Conservation (phyloP, 1,140 invertebrate species). For the Archivesica marissinica region DNA sequence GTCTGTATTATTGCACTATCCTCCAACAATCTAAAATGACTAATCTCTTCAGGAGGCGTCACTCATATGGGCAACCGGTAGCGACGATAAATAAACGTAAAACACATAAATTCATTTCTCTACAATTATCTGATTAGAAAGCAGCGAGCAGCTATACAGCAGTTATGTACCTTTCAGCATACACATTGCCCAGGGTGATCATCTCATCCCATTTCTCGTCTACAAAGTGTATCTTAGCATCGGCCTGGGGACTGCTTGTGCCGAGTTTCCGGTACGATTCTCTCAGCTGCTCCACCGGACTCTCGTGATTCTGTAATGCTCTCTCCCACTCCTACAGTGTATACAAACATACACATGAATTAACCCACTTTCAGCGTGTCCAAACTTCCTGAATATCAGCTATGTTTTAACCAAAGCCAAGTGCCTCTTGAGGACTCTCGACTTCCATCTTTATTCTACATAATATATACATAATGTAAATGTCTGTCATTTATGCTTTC, state of each 20-base stretch:
- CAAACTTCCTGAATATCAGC: no score
- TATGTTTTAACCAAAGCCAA: no score
- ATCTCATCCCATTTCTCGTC: conserved; percentile 95
- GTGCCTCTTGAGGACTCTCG: no score
- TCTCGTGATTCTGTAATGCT: conserved; percentile 87
- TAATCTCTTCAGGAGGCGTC: no score
- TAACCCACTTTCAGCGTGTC: no score
- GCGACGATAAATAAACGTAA: no score
- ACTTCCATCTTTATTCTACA: no score
- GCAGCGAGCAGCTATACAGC: neutral
- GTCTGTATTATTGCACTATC: no score
- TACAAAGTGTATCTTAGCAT: conserved; percentile 94
- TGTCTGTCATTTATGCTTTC: neutral
- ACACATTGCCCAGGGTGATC: conserved; percentile 93
- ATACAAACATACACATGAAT: conserved; percentile 4
- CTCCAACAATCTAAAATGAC: no score
- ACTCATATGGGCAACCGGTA: no score
- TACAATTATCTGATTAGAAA: neutral
- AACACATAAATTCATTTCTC: no score
- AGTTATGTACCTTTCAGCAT: conserved; percentile 90
- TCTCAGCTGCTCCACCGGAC: conserved; percentile 92
- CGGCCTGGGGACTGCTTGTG: conserved; percentile 91
- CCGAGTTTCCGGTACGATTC: conserved; percentile 92
- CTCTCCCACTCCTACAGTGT: conserved; percentile 84
- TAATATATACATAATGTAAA: neutral